Evolutionary conservation across 2,888 invertebrate species (phyloP), one percentile per base, ranked within the genome.

Genomic region (Sclerodermus sp.): DNA sequence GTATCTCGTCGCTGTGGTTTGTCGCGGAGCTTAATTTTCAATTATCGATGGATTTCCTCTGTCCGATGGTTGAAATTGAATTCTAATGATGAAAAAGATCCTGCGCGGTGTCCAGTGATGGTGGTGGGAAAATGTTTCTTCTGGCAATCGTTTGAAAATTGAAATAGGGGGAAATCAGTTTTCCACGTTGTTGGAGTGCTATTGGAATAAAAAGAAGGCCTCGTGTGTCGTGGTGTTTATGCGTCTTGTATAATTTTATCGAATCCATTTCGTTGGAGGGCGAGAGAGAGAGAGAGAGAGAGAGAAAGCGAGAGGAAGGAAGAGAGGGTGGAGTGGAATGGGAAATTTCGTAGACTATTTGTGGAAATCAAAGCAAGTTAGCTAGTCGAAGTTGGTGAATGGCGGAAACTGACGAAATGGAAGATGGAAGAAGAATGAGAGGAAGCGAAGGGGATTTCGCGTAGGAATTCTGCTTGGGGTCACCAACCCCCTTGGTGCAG

Each of bases 1-100:
- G 23, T 23, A 23, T 23, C 23, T 23, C 23, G 23, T 5, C 3
- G 23, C n/a, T 23, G 8, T 8, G 45, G 37, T 34, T 53, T 41
- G 52, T 41, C 49, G 45, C 34, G 32, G 43, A 47, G 59, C 56
- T 65, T 64, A 61, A 60, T 66, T 58, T 60, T 52, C 66, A 65
- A 66, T 66, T 64, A 65, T 58, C 58, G 30, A 36, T 16, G 49
- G 48, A 60, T 60, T 55, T 23, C 8, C 23, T 5, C 23, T 48
- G 41, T 39, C 42, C 30, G 49, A 31, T 14, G 30, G 29, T 17
- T 36, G 44, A 23, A 31, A 40, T 49, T 40, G 42, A 14, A 42
- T 42, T 41, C 34, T 41, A 45, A 45, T 45, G 38, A 36, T 23
- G 12, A 4, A n/a, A 41, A 41, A 3, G 23, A 23, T n/a, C n/a